Conservation (phyloP, 2,888 invertebrate species). For the Tetanocera ferruginea region DNA sequence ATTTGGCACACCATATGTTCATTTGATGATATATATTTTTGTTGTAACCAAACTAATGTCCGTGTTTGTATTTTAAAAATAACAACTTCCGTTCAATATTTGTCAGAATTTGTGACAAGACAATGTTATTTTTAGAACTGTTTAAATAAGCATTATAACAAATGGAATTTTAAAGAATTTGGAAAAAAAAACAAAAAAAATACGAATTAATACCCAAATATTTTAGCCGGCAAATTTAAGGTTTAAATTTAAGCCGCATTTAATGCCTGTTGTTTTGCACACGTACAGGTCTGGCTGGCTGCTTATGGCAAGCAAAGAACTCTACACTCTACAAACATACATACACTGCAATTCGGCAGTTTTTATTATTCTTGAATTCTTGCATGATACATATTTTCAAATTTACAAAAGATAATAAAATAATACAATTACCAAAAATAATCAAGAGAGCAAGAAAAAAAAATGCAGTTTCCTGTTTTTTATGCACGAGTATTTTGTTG, state of each 20-base stretch:
- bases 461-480: conserved; percentile 15
- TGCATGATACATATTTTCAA: neutral
- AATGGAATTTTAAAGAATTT: neutral
- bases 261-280: too few relatives aligned
- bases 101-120: too few relatives aligned
- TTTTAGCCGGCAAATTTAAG: neutral
- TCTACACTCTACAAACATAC: neutral
- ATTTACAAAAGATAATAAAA: neutral
- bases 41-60: too few relatives aligned
- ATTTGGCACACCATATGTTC: too few relatives aligned
- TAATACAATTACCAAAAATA: too few relatives aligned
- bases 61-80: too few relatives aligned
- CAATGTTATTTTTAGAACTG: too few relatives aligned
- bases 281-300: neutral
- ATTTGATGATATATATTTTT: too few relatives aligned
- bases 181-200: neutral
- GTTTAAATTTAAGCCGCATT: neutral
- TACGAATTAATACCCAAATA: neutral
- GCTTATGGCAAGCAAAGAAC: neutral
- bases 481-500: neutral
- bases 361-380: neutral
- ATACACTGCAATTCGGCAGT: conserved; percentile 14
- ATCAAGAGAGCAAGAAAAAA: neutral
- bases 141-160: neutral
- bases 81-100: too few relatives aligned